These are phyloP conservation scores for Mantis religiosa DNA, from an alignment of 2,888 invertebrate species.

Conservation along the genomic window DNA sequence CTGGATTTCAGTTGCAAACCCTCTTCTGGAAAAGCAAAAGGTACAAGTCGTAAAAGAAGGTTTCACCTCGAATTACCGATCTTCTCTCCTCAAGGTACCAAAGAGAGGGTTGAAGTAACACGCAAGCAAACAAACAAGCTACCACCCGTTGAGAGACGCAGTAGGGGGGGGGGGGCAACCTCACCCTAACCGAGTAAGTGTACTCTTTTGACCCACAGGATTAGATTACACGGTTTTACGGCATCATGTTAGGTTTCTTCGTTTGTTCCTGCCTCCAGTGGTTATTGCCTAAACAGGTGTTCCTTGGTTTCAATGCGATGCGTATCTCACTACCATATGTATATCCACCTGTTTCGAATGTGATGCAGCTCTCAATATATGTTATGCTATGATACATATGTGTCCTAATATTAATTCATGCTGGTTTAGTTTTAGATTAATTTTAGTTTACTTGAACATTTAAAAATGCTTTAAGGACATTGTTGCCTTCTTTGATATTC, in stretches of 20 bases:
- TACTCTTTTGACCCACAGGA: neutral
- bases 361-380: too few relatives aligned
- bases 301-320: neutral
- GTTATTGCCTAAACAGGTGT: neutral
- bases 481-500: too few relatives aligned
- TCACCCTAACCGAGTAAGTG: neutral
- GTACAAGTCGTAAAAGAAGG: neutral
- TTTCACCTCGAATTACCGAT: neutral
- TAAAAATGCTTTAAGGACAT: too few relatives aligned
- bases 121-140: neutral
- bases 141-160: neutral
- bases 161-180: too few relatives aligned
- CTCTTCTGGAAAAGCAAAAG: neutral
- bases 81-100: neutral
- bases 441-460: too few relatives aligned
- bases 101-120: neutral
- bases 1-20: too few relatives aligned
- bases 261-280: neutral
- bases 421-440: too few relatives aligned
- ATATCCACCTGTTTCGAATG: too few relatives aligned
- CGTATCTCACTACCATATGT: too few relatives aligned
- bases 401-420: too few relatives aligned
- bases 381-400: too few relatives aligned
- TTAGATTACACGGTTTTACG: neutral
- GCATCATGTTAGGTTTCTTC: neutral